Conservation (phyloP, 2,888 invertebrate genomes). For the Torymus auratus region DNA sequence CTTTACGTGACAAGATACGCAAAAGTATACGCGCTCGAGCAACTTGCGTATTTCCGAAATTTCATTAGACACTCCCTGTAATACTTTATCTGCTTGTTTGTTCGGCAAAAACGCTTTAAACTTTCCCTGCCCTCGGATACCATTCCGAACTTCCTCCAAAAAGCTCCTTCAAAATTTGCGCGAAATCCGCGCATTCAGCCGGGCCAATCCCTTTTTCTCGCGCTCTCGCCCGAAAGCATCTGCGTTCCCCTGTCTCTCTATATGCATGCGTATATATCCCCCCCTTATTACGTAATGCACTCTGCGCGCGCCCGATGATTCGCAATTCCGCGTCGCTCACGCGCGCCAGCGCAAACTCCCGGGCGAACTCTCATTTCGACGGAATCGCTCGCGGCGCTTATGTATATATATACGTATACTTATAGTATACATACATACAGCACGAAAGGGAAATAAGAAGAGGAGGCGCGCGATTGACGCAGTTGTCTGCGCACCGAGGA, state of each 20-base stretch:
- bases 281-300: conserved; percentile 59
- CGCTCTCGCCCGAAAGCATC: conserved; percentile 36
- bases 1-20: no score
- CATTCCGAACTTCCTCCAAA: no score
- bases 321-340: conserved; percentile 45
- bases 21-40: no score
- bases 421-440: conserved; percentile 4
- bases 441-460: conserved; percentile 22
- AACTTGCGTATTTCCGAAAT: conserved; percentile 33
- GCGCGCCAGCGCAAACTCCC: conserved; percentile 38
- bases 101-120: conserved; percentile 46
- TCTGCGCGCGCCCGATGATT: conserved; percentile 51
- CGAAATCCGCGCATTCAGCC: not conserved
- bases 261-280: conserved; percentile 16
- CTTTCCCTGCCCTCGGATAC: conserved; percentile 19
- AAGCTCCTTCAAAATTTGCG: conserved; percentile 23
- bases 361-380: conserved; percentile 53
- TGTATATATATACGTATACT: no score
- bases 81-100: conserved; percentile 58
- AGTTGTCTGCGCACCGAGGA: conserved; percentile 41
- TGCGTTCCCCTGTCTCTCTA: conserved; percentile 2
- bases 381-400: conserved; percentile 30
- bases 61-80: conserved; percentile 45
- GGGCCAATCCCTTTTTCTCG: conserved; percentile 27
- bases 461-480: conserved; percentile 48